Conservation (phyloP, 1,140 invertebrate genomes). For the Magallana angulata region DNA sequence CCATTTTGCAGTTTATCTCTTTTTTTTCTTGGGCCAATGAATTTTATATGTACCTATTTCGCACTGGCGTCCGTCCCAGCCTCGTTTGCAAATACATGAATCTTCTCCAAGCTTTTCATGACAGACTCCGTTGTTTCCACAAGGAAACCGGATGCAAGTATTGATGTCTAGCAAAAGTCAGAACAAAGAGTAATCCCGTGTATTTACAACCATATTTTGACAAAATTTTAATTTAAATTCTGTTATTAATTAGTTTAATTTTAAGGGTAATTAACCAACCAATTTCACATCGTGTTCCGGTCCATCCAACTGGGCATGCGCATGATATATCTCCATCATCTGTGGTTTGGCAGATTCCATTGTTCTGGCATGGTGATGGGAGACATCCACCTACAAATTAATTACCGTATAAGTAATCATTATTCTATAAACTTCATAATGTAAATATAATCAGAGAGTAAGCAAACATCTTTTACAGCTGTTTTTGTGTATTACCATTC, state of each 20-base stretch:
- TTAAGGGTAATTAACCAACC: not conserved
- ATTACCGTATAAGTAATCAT: not conserved
- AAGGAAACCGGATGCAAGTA: conserved; percentile 50
- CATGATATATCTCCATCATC: not conserved
- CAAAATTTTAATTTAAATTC: no score
- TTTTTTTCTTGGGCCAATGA: no score
- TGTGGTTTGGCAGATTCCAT: conserved; percentile 23
- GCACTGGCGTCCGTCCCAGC: conserved; percentile 53
- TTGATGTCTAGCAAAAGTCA: conserved; percentile 29
- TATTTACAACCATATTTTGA: no score
- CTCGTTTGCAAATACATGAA: conserved; percentile 45
- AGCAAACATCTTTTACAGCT: no score
- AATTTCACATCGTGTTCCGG: conserved; percentile 38
- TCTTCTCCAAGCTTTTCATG: conserved; percentile 38
- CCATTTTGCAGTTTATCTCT: no score
- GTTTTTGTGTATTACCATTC: not conserved
- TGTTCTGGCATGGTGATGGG: conserved; percentile 44
- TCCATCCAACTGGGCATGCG: conserved; percentile 39
- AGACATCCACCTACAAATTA: conserved; percentile 29
- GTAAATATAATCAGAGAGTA: no score
- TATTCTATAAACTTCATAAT: no score
- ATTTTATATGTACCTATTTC: conserved; percentile 33
- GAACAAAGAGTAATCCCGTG: no score
- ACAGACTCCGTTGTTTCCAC: conserved; percentile 53
- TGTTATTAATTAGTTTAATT: no score